phyloP scores from a whole-genome alignment of 2,888 invertebrate genomes.

The Philereme vetulata region DNA sequence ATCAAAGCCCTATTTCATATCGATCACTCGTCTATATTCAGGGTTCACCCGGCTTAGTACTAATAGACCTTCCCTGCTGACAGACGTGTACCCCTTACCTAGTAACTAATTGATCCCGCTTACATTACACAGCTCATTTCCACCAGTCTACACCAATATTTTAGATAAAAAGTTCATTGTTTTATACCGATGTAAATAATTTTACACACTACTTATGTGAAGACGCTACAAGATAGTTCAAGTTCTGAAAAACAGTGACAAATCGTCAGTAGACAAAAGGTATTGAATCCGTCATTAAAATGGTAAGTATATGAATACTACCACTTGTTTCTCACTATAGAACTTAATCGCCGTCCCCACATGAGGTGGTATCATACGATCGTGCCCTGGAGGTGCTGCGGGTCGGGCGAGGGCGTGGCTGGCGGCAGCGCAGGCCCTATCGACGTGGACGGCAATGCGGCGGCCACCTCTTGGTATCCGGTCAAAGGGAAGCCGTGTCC shows the following conservation, averaged over 20 bases:
- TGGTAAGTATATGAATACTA: slow-evolving; percentile 39
- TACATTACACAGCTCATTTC: slow-evolving; percentile 71
- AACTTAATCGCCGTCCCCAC: slow-evolving; percentile 95
- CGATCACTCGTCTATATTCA: slow-evolving; percentile 12
- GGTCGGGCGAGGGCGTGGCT: slow-evolving; percentile 75
- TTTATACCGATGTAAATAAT: slow-evolving; percentile 21
- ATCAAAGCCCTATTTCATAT: neutral
- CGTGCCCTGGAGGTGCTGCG: slow-evolving; percentile 93
- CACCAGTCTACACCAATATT: slow-evolving; percentile 52
- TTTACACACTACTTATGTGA: slow-evolving; percentile 42
- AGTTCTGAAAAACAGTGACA: slow-evolving; percentile 52
- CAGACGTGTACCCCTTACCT: slow-evolving; percentile 62
- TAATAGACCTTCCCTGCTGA: slow-evolving; percentile 54
- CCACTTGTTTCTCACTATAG: slow-evolving; percentile 89
- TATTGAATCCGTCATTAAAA: slow-evolving; percentile 1
- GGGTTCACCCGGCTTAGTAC: slow-evolving; percentile 42
- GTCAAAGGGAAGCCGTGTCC: slow-evolving; percentile 56
- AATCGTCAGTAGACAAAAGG: slow-evolving; percentile 4
- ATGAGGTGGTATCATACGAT: slow-evolving; percentile 98
- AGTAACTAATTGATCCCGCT: slow-evolving; percentile 82
- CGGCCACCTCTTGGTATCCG: slow-evolving; percentile 78
- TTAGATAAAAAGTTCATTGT: slow-evolving; percentile 27
- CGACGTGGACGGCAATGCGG: slow-evolving; percentile 69
- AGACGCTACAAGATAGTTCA: slow-evolving; percentile 63
- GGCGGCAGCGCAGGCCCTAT: slow-evolving; percentile 64